Percentiles rank a stretch among this genome's conserved stretches.
Evolutionary conservation across 2,113 vertebrate species (phyloP).

Genomic region (Corythornis cristatus): DNA sequence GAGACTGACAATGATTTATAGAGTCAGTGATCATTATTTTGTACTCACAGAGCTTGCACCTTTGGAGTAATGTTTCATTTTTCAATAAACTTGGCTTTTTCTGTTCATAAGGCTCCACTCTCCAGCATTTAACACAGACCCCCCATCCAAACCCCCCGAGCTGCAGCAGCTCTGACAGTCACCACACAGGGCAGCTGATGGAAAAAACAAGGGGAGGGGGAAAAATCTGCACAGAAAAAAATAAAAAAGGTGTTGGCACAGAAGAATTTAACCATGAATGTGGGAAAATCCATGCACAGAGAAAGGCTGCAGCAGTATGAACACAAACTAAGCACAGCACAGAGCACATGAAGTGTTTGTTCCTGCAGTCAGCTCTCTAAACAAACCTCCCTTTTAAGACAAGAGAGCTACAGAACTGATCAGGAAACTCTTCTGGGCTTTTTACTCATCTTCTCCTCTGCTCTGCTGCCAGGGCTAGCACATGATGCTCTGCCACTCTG

Average conservation of each 20-base stretch:
- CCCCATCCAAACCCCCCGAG: neutral
- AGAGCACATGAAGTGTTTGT: neutral
- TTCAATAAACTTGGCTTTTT: constrained; percentile 31
- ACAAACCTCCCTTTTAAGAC: neutral
- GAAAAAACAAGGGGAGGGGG: neutral
- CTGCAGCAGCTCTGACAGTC: neutral
- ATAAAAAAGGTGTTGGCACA: neutral
- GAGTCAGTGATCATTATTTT: constrained; percentile 15
- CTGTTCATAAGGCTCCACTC: neutral
- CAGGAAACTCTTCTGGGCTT: neutral
- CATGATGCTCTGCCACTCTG: neutral
- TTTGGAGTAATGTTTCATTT: neutral
- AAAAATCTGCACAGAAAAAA: neutral
- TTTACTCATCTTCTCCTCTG: neutral
- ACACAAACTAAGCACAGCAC: neutral
- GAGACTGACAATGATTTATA: constrained; percentile 35
- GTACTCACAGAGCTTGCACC: neutral
- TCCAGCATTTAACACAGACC: neutral
- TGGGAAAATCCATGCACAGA: neutral
- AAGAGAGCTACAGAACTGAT: neutral
- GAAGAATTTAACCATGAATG: neutral
- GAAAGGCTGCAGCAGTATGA: neutral
- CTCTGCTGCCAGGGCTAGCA: neutral
- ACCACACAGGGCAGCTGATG: neutral
- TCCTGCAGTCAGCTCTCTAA: neutral